Base-by-base conservation (phyloP, 2,888 invertebrate species). In the Polymixis flavicincta region DNA sequence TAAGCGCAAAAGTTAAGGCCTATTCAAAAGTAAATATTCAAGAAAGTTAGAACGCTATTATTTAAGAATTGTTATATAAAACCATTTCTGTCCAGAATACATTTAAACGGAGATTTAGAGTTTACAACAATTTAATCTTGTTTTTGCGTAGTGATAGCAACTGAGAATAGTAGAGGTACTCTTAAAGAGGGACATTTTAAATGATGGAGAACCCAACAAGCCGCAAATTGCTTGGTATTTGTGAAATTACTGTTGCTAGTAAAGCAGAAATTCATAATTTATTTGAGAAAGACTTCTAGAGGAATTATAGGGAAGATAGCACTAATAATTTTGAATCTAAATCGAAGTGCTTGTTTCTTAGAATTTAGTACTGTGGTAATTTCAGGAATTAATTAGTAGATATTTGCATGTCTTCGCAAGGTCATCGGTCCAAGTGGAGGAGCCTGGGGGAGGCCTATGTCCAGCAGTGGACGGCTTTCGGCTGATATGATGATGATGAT, bases 1-100 rank as follows among this genome's bases (percentile, higher is more conserved):
- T 59, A 65, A 66, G 59, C 74, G n/a, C 22, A 37, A 76, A 76
- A 83, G 76, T 74, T 81, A 71, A 68, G 28, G 32, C 73, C 54
- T 54, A 60, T 67, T 86, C 55, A 79, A 74, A 84, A 78, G 54
- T 76, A 70, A 74, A 81, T 71, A 83, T 74, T 83, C 61, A 76
- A 66, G 65, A 76, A 84, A 84, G 78, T 82, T 84, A 66, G 25
- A 68, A 69, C 60, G 67, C 61, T 57, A 75, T 67, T 66, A 65
- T 72, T 74, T 69, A 75, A 55, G 59, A 64, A 86, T 76, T 76
- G 69, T 75, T 67, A 67, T 70, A 60, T 60, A 22, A 61, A 70
- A 68, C 22, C 45, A 69, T 54, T 71, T 73, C 48, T 28, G 45
- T 28, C 4, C 17, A 13, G 63, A 42, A 71, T 59, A 70, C 2